Base-by-base conservation (phyloP, 2,888 invertebrate species). In the Latrodectus elegans region DNA sequence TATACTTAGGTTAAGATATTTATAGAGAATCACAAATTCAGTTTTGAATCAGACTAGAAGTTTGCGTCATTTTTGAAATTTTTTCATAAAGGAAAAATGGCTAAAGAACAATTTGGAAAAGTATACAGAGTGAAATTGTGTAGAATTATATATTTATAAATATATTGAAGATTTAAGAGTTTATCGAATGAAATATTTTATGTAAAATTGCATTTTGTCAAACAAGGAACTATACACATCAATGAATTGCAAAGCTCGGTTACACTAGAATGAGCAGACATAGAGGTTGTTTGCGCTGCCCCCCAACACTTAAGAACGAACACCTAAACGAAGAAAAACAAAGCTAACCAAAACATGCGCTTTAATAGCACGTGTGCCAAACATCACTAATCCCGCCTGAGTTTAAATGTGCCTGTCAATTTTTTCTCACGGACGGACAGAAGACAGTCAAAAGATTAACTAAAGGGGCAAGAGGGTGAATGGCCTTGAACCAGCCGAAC, bases 331-430 rank as follows among this genome's bases (percentile, higher is more conserved):
- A 67, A 65, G 72, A 83, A 79, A 87, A 83, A 83, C 83, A 88
- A 88, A 83, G 78, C 83, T 78, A 74, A 60, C 72, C 87, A 73
- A 83, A 78, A 78, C 87, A 88, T 88, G 87, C 73, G 87, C 87
- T 82, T 81, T 83, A 88, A 88, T 88, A 82, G 87, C 87, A 88
- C 88, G 84, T 84, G 88, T 84, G 79, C 76, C 79, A 78, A 80
- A 88, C 79, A 88, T 82, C 84, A 78, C 80, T 88, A 84, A 88
- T 88, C 88, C 88, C 88, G 88, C 88, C 87, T 73, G 71, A 84
- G 82, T 88, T 88, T 80, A 82, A 84, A 88, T 75, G 88, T 88
- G 84, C 76, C 75, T 88, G 88, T 88, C 88, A 88, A 88, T 88
- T 88, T 88, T 88, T 88, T 88, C 83, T 64, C 84, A 84, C 84